Evolutionary conservation across 2,113 vertebrate species (phyloP), one percentile per base, ranked within the genome.

Genomic region (Rhinolophus sinicus): DNA sequence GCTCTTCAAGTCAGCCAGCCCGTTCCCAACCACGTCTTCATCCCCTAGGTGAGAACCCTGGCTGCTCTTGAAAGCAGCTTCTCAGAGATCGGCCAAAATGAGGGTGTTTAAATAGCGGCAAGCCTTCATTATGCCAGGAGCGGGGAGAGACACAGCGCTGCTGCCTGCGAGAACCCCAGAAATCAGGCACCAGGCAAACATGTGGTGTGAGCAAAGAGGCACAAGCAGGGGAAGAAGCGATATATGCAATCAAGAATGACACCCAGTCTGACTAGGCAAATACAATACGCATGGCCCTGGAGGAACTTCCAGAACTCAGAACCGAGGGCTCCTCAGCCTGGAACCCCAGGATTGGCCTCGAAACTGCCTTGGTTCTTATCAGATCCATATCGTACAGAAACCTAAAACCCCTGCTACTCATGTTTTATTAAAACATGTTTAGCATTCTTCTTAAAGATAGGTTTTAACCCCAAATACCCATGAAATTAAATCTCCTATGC

Each of bases 391-490:
- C 97, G 89, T 56, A 54, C 95, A 82, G 97, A 98, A 97, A 97
- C 97, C 10, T 1, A 58, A 96, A 98, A 91, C 96, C 88, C 62
- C 82, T 65, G 92, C 95, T 85, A 96, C 93, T 97, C 97, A 97
- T 97, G 96, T 92, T 96, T 97, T 11, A 60, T 95, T 98, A 98
- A 97, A 97, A 96, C 38, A 0, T 97, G 93, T 98, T 98, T 96
- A 72, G 94, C 54, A 85, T 98, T 98, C 98, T 97, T 97, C 97
- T 98, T 97, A 97, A 97, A 93, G 97, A 98, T 96, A 97, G 96
- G 97, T 97, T 97, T 98, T 98, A 93, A 98, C 95, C 97, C 95
- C 86, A 97, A 98, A 98, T 97, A 96, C 95, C 97, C 98, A 92
- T 83, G 95, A 96, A 97, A 96, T 95, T 84, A 97, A 97, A 83